Conservation (phyloP, 1,140 invertebrate species). For the Drosophila teissieri region DNA sequence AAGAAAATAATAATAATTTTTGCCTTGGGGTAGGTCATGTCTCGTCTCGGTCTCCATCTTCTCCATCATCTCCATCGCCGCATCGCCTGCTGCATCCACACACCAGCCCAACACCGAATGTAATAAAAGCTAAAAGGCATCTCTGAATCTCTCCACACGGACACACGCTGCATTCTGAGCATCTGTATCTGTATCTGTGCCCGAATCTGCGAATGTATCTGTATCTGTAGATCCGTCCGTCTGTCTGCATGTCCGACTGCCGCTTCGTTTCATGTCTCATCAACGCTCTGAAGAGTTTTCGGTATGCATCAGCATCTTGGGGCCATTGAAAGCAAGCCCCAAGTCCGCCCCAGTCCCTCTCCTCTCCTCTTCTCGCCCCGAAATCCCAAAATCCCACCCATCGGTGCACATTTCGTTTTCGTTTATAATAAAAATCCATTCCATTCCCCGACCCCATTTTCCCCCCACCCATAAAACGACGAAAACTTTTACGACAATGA, state of each 20-base stretch:
- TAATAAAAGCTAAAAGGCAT: conserved; percentile 72
- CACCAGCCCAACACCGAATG: conserved; percentile 34
- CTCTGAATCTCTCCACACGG: conserved; percentile 28
- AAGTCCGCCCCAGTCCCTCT: no score
- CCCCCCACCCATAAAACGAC: conserved; percentile 19
- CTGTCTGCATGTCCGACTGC: conserved; percentile 34
- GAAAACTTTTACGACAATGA: conserved; percentile 45
- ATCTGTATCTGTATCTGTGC: conserved; percentile 24
- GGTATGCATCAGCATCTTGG: conserved; percentile 61
- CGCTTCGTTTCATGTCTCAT: conserved; percentile 70
- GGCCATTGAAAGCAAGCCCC: conserved; percentile 26
- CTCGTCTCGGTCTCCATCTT: conserved; percentile 43
- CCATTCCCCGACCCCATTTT: neutral
- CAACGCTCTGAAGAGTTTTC: conserved; percentile 56
- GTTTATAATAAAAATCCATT: conserved; percentile 56
- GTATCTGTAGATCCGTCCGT: conserved; percentile 9
- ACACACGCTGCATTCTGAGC: conserved; percentile 21
- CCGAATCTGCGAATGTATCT: conserved; percentile 17
- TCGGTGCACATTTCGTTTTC: conserved; percentile 58
- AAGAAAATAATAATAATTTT: conserved; percentile 76
- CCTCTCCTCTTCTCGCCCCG: neutral
- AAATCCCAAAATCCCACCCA: conserved; percentile 6
- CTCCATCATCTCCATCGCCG: conserved; percentile 14
- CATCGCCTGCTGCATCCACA: conserved; percentile 16
- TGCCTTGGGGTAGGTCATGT: conserved; percentile 77